phyloP scores from a whole-genome alignment of 2,888 invertebrate genomes.

The Onthophagus sagittarius region DNA sequence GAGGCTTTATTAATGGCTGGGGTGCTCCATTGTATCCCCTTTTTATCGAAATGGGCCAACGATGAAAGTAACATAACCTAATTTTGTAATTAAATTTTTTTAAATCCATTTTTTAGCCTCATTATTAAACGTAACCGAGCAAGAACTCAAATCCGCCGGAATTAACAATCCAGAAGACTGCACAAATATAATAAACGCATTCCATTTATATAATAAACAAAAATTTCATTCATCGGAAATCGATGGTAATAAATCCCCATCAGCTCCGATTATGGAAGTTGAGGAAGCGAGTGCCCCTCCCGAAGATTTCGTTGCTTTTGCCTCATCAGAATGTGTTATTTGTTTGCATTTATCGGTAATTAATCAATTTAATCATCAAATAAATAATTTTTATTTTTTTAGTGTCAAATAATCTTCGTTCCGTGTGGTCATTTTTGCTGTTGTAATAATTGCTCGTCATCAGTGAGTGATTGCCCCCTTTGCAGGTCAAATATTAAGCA shows the following conservation, averaged over 20 bases:
- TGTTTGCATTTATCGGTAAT: slow-evolving; percentile 73
- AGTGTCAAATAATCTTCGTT: slow-evolving; percentile 77
- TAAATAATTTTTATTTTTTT: slow-evolving; percentile 47
- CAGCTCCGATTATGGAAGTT: slow-evolving; percentile 32
- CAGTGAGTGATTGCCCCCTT: slow-evolving; percentile 69
- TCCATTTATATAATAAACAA: slow-evolving; percentile 18
- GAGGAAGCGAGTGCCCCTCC: slow-evolving; percentile 40
- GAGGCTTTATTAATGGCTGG: slow-evolving; percentile 68
- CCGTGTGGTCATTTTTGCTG: slow-evolving; percentile 87
- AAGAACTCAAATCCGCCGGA: slow-evolving; percentile 58
- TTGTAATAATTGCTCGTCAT: slow-evolving; percentile 65
- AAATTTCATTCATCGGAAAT: neutral
- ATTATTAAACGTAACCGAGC: slow-evolving; percentile 53
- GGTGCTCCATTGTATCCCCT: slow-evolving; percentile 72
- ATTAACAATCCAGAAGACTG: slow-evolving; percentile 57
- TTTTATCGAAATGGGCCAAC: slow-evolving; percentile 61
- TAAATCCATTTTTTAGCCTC: slow-evolving; percentile 34
- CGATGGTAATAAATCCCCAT: slow-evolving; percentile 10
- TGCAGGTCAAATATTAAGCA: slow-evolving; percentile 69
- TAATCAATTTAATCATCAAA: no score
- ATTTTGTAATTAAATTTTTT: neutral
- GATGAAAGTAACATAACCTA: slow-evolving; percentile 47
- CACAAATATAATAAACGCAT: slow-evolving; percentile 58
- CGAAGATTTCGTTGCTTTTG: slow-evolving; percentile 20
- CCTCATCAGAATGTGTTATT: slow-evolving; percentile 72